Conservation (phyloP, 2,113 vertebrate species). For the Noctilio leporinus region DNA sequence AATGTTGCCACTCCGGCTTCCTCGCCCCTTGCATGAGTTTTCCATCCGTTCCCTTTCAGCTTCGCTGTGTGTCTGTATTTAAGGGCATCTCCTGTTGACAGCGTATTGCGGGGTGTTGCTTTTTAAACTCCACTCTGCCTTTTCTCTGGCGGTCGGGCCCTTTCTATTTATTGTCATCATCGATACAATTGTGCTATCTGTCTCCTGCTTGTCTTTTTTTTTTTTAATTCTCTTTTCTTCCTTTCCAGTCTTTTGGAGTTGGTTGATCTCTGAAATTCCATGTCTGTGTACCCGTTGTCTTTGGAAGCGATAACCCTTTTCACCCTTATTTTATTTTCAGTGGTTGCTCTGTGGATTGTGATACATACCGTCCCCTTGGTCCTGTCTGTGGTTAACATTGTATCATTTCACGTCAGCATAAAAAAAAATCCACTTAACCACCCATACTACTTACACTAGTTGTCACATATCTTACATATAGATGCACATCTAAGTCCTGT, state of each 20-base stretch:
- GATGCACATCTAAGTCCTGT: fast-evolving
- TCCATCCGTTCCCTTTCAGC: background rate
- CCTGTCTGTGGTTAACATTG: background rate
- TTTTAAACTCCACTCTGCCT: background rate
- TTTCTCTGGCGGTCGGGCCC: background rate
- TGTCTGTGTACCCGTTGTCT: background rate
- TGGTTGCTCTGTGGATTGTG: background rate
- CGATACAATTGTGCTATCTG: too few relatives aligned
- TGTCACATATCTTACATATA: fast-evolving
- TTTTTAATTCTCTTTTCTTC: background rate
- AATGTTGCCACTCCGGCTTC: background rate
- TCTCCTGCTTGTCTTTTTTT: background rate
- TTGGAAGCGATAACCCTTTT: background rate
- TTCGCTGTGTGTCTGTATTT: background rate
- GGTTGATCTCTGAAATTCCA: background rate
- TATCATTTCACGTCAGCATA: background rate
- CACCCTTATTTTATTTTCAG: background rate
- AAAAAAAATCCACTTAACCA: background rate
- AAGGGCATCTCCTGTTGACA: too few relatives aligned
- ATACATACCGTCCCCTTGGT: fast-evolving
- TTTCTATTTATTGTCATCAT: background rate
- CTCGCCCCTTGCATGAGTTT: background rate
- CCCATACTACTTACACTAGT: fast-evolving
- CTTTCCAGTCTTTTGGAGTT: background rate
- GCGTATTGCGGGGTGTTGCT: background rate